Evolutionary conservation across 2,113 vertebrate genomes (phyloP).

Genomic region (Pseudorhombus dupliciocellatus): DNA sequence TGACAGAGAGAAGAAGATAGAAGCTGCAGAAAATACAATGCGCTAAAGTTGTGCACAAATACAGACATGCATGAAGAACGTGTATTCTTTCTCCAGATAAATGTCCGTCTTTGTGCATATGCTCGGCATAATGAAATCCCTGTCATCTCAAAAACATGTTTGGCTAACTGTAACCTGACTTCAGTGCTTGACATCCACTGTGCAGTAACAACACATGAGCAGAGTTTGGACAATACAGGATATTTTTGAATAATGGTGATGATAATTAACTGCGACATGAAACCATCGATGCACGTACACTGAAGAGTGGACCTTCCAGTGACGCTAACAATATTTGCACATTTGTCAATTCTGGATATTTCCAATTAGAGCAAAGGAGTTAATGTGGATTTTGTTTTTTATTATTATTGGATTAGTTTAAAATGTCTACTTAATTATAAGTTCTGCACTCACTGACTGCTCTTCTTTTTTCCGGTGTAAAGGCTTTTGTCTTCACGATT

Average conservation of each 20-base stretch:
- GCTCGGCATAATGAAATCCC: background rate
- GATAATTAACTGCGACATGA: no score
- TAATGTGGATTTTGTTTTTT: background rate
- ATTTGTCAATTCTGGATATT: background rate
- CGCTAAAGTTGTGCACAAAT: background rate
- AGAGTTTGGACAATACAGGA: background rate
- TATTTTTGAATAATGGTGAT: no score
- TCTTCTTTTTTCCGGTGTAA: background rate
- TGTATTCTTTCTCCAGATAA: background rate
- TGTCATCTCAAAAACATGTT: no score
- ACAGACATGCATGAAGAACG: no score
- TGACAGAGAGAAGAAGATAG: background rate
- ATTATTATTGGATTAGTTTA: background rate
- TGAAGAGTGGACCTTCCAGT: background rate
- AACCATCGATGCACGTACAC: background rate
- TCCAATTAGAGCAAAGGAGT: no score
- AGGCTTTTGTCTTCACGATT: background rate
- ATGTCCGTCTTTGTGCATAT: conserved; percentile 2
- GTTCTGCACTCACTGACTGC: conserved; percentile 1
- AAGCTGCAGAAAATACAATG: background rate
- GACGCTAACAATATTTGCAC: background rate
- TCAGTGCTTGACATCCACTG: background rate
- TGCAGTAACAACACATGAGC: background rate
- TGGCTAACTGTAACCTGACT: background rate
- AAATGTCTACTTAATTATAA: background rate